These are phyloP conservation scores for Balaeniceps rex DNA, from an alignment of 2,113 vertebrate species.

Conservation along the genomic window DNA sequence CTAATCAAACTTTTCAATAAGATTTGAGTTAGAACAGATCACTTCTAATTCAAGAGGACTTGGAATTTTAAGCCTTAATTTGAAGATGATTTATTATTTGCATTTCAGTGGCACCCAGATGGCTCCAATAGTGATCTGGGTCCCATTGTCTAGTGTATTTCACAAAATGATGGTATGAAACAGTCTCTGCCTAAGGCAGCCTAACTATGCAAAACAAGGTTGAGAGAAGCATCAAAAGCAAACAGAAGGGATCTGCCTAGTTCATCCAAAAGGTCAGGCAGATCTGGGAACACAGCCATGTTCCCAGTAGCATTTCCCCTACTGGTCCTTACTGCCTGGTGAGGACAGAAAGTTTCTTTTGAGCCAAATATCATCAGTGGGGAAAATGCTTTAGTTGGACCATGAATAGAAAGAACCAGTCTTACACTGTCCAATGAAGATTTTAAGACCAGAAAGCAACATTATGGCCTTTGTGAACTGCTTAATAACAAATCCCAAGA, in stretches of 20 bases:
- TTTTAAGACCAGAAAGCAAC: not conserved
- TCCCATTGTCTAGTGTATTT: slow-evolving; percentile 28
- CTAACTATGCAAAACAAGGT: slow-evolving; percentile 30
- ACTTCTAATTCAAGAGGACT: not conserved
- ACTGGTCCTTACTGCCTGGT: not conserved
- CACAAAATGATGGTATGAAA: slow-evolving; percentile 9
- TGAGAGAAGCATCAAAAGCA: slow-evolving; percentile 26
- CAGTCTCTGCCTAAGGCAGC: slow-evolving; percentile 16
- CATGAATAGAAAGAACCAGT: not conserved
- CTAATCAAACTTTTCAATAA: not conserved
- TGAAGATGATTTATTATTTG: slow-evolving; percentile 39
- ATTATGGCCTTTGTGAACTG: not conserved
- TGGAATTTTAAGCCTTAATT: slow-evolving; percentile 19
- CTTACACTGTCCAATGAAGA: not conserved
- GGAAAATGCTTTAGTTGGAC: not conserved
- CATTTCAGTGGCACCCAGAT: slow-evolving; percentile 44
- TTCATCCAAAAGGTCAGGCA: slow-evolving; percentile 35
- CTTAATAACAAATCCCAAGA: not conserved
- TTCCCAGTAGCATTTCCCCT: not conserved
- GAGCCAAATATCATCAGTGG: not conserved
- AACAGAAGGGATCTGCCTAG: slow-evolving; percentile 33
- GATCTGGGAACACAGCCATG: slow-evolving; percentile 8
- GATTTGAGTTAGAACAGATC: not conserved
- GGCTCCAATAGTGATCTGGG: slow-evolving; percentile 2
- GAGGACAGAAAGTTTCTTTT: not conserved